phyloP scores from a whole-genome alignment of 2,113 vertebrate genomes.

The Panurus biarmicus region DNA sequence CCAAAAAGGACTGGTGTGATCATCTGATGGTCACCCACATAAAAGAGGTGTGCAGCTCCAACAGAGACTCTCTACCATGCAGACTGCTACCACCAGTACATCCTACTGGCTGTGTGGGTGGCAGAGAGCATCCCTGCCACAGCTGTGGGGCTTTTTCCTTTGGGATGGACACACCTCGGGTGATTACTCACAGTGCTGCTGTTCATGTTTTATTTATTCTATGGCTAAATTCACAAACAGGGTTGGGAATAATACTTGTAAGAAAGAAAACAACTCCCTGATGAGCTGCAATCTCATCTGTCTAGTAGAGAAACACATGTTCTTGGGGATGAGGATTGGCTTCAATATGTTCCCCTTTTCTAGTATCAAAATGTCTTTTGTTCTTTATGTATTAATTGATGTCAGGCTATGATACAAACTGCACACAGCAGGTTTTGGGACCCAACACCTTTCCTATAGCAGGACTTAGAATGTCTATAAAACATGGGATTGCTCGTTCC shows the following conservation, averaged over 20 bases:
- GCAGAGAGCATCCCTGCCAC: not conserved
- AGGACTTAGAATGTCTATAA: conserved; percentile 31
- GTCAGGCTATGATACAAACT: conserved; percentile 23
- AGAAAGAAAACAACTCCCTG: not conserved
- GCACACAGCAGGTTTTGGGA: conserved; percentile 34
- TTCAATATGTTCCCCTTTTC: not conserved
- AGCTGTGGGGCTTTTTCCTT: not conserved
- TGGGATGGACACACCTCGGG: not conserved
- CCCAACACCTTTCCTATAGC: not conserved
- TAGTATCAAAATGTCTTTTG: conserved; percentile 20
- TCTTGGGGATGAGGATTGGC: not conserved
- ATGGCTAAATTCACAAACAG: not conserved
- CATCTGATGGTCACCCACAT: not conserved
- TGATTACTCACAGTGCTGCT: not conserved
- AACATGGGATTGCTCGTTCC: not conserved
- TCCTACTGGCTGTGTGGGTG: not conserved
- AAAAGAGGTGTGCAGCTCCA: not conserved
- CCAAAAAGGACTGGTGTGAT: not conserved
- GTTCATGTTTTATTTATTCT: not conserved
- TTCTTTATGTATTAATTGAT: conserved; percentile 52
- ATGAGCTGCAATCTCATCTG: not conserved
- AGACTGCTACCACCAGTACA: not conserved
- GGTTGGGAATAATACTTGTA: not conserved
- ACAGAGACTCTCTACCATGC: not conserved
- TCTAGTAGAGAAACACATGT: not conserved